phyloP scores from a whole-genome alignment of 2,797 vertebrate species.

The Phaenicophaeus curvirostris region DNA sequence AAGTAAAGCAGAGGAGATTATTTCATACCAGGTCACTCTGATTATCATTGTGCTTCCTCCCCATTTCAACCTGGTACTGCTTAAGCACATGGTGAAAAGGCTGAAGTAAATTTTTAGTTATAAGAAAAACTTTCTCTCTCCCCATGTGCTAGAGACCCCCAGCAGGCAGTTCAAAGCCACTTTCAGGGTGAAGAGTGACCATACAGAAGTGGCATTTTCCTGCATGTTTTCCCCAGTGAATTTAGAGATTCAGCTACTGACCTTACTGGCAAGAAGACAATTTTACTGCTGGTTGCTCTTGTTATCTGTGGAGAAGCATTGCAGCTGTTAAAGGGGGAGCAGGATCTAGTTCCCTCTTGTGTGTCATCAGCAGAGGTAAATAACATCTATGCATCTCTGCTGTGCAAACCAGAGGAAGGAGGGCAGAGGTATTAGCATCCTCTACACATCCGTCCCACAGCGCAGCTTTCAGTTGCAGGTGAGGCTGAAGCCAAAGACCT shows the following conservation, averaged over 20 bases:
- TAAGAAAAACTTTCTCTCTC: not conserved
- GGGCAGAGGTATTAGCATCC: not conserved
- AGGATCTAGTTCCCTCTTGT: not conserved
- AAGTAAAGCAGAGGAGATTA: not conserved
- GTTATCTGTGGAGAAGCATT: not conserved
- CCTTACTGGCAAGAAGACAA: not conserved
- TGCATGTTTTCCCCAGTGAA: not conserved
- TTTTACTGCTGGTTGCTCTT: not conserved
- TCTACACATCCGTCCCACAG: not conserved
- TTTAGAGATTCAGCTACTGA: not conserved
- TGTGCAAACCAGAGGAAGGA: not conserved
- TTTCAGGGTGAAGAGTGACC: not conserved
- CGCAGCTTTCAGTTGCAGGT: not conserved
- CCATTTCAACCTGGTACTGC: fast-evolving
- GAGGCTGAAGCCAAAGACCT: not conserved
- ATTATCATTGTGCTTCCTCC: not conserved
- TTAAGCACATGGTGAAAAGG: not conserved
- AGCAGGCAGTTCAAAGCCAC: not conserved
- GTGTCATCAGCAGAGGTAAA: constrained; percentile 3
- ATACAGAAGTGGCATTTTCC: not conserved
- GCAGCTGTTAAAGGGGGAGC: not conserved
- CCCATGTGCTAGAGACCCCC: not conserved
- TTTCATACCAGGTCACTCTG: not conserved
- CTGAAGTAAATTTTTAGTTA: not conserved
- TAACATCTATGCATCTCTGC: not conserved